Conservation (phyloP, 2,888 invertebrate genomes). For the Imbricaverruca yamaguchii region DNA sequence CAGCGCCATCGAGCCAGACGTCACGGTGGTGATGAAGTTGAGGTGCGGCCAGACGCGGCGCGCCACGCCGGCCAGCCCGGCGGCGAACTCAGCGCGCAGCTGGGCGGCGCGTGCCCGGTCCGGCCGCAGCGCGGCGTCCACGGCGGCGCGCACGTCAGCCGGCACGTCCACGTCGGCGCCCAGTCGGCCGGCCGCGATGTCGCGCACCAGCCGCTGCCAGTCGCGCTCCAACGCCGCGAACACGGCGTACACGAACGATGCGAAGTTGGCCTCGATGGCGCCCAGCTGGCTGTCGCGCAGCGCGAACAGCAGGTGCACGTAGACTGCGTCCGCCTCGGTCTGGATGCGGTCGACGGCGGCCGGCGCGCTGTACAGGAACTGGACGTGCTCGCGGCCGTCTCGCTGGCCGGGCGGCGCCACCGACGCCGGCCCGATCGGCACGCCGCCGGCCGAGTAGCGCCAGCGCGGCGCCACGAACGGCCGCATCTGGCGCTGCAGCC, state of each 20-base stretch:
- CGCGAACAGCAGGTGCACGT: slow-evolving; percentile 40
- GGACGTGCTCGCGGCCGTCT: not conserved
- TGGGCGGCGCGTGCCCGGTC: slow-evolving; percentile 37
- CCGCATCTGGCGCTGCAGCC: slow-evolving; percentile 11
- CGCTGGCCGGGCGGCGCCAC: slow-evolving; percentile 2
- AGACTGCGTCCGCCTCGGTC: slow-evolving; percentile 39
- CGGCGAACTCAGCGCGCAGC: slow-evolving; percentile 35
- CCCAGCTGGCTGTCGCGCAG: slow-evolving; percentile 39
- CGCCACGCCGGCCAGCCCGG: slow-evolving; percentile 32
- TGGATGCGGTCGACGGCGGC: slow-evolving; percentile 37
- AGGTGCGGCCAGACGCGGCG: slow-evolving; percentile 8
- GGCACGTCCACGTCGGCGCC: not conserved
- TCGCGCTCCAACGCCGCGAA: slow-evolving; percentile 36
- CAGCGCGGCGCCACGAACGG: slow-evolving; percentile 3
- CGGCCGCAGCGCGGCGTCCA: slow-evolving; percentile 35
- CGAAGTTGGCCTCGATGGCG: slow-evolving; percentile 40
- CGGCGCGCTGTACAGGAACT: slow-evolving; percentile 38
- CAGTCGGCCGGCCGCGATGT: slow-evolving; percentile 35
- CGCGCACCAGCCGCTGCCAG: slow-evolving; percentile 36
- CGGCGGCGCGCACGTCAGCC: slow-evolving; percentile 25
- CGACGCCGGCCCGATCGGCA: not conserved
- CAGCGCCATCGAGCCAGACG: slow-evolving; percentile 38
- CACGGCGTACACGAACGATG: slow-evolving; percentile 38
- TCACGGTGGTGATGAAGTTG: slow-evolving; percentile 34
- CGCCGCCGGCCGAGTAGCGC: not conserved